Evolutionary conservation across 2,888 invertebrate genomes (phyloP).

Genomic region (Nesidiocoris tenuis): DNA sequence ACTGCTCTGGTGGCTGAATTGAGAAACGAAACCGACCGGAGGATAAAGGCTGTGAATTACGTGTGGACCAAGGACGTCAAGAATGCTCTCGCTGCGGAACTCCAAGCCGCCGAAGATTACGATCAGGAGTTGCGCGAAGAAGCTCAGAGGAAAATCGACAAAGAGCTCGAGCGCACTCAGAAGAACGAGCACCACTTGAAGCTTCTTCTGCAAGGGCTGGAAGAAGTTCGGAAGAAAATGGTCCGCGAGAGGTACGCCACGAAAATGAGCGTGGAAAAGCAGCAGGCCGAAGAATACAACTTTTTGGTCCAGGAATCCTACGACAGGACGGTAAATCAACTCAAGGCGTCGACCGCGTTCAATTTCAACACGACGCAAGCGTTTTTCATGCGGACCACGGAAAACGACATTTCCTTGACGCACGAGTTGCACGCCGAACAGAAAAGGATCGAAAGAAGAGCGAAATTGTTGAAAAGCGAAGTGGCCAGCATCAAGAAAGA

Average conservation of each 20-base stretch:
- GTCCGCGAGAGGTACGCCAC: slow-evolving; percentile 22
- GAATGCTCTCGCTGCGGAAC: slow-evolving; percentile 6
- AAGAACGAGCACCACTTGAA: slow-evolving; percentile 26
- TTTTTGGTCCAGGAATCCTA: slow-evolving; percentile 29
- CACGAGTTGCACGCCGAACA: slow-evolving; percentile 28
- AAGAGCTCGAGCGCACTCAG: slow-evolving; percentile 5
- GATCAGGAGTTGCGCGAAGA: slow-evolving; percentile 1
- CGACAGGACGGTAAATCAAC: slow-evolving; percentile 30
- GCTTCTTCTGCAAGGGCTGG: slow-evolving; percentile 21
- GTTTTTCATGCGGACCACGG: slow-evolving; percentile 34
- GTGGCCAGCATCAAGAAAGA: slow-evolving; percentile 11
- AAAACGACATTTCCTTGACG: slow-evolving; percentile 32
- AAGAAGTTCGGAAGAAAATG: slow-evolving; percentile 31
- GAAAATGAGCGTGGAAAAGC: slow-evolving; percentile 15
- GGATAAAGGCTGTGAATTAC: slow-evolving; percentile 25
- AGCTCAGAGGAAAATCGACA: background rate
- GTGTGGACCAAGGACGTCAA: slow-evolving; percentile 32
- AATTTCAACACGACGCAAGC: slow-evolving; percentile 33
- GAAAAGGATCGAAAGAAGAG: slow-evolving; percentile 12
- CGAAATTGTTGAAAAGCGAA: background rate
- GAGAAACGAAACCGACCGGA: slow-evolving; percentile 2
- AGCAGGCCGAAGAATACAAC: slow-evolving; percentile 29
- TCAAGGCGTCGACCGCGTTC: slow-evolving; percentile 21
- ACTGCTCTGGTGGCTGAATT: slow-evolving; percentile 12
- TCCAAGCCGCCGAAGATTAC: slow-evolving; percentile 1